Evolutionary conservation across 1,140 invertebrate species (phyloP).

Genomic region (Penaeus vannamei): DNA sequence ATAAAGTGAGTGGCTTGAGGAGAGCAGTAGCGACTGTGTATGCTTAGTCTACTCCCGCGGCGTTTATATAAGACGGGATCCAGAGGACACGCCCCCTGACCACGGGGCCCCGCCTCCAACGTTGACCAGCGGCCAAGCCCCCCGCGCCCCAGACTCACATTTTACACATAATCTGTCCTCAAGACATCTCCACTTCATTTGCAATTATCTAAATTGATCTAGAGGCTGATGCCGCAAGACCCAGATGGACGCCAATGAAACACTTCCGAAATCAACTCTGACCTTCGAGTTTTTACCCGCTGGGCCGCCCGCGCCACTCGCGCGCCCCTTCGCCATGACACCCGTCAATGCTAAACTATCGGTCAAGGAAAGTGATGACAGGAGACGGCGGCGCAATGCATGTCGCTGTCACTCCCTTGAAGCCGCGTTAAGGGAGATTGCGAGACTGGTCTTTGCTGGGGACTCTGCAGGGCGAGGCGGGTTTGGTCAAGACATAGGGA

Average conservation of each 20-base stretch:
- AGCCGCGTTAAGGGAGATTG: too few species aligned
- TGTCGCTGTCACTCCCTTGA: too few species aligned
- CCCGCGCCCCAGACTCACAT: neutral
- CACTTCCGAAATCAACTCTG: neutral
- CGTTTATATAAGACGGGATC: constrained; percentile 11
- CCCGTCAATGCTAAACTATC: too few species aligned
- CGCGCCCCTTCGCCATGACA: too few species aligned
- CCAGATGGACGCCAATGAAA: neutral
- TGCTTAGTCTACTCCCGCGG: neutral
- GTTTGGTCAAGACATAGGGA: too few species aligned
- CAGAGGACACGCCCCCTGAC: constrained; percentile 11
- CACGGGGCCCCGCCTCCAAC: neutral
- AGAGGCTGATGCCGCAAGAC: neutral
- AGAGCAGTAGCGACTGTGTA: constrained; percentile 25
- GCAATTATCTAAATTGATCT: neutral
- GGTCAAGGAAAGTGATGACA: too few species aligned
- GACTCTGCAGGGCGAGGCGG: too few species aligned
- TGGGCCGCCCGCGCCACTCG: too few species aligned
- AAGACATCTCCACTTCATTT: constrained; percentile 1
- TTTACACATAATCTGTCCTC: neutral
- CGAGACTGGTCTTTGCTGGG: too few species aligned
- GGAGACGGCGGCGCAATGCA: too few species aligned
- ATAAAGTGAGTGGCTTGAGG: neutral
- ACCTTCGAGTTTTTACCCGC: neutral
- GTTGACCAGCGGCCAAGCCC: neutral